These are phyloP conservation scores for Hexactinellida sp. DNA, from an alignment of 37 sponge, comb jelly and placozoan genomes.

Conservation along the genomic window DNA sequence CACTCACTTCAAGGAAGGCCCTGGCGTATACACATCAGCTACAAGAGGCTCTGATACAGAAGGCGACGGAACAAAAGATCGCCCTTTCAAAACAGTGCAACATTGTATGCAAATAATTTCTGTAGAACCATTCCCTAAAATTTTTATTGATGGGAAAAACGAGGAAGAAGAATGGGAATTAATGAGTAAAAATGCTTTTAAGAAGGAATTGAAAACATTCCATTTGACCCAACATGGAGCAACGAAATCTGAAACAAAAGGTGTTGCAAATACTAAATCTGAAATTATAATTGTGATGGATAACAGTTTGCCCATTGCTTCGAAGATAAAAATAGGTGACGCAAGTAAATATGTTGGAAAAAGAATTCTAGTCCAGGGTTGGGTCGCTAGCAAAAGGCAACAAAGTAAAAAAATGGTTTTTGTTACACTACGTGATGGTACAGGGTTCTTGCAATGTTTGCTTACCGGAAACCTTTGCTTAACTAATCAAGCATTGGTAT, in stretches of 20 bases:
- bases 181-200: not conserved
- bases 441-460: conserved; percentile 84
- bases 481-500: not conserved
- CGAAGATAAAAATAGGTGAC: conserved; percentile 53
- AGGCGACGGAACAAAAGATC: conserved; percentile 58
- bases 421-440: conserved; percentile 84
- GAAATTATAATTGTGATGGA: not conserved
- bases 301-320: not conserved
- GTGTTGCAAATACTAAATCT: not conserved
- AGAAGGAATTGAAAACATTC: not conserved
- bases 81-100: conserved; percentile 72
- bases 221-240: not conserved
- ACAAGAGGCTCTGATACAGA: conserved; percentile 63
- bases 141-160: conserved; percentile 58
- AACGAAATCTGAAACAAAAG: not conserved
- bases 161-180: conserved; percentile 51
- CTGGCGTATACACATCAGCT: conserved; percentile 69
- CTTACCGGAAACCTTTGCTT: conserved; percentile 49
- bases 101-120: conserved; percentile 50
- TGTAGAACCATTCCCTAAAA: conserved; percentile 57
- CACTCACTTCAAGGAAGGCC: not conserved
- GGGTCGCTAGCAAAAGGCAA: conserved; percentile 79
- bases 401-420: conserved; percentile 77
- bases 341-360: conserved; percentile 20
- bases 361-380: conserved; percentile 63